A percentile compares a stretch with the other conserved stretches of the same genome.
These are phyloP conservation scores for Galemys pyrenaicus DNA, from an alignment of 2,113 vertebrate species.

Conservation along the genomic window DNA sequence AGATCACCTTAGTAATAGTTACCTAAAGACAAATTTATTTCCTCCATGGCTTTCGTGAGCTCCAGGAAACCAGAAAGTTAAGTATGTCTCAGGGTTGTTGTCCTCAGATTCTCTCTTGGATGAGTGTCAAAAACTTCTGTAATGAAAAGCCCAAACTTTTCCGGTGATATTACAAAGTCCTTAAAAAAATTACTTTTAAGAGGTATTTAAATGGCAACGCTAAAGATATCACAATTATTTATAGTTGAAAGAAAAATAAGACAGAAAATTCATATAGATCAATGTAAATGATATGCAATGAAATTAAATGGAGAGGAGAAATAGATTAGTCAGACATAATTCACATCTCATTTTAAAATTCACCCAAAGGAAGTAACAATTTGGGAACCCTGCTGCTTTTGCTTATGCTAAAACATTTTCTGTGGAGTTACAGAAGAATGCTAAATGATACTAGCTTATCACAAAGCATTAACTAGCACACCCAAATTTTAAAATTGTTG, in stretches of 20 bases:
- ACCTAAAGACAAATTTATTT: neutral
- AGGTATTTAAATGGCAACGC: constrained; percentile 21
- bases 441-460: neutral
- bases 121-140: neutral
- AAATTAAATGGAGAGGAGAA: constrained; percentile 4
- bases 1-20: neutral
- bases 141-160: constrained; percentile 49
- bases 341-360: constrained; percentile 33
- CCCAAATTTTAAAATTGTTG: neutral
- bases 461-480: neutral
- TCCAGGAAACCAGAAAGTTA: constrained; percentile 29
- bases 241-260: neutral
- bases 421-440: neutral
- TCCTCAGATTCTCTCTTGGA: neutral
- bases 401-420: neutral
- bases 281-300: neutral
- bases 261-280: constrained; percentile 15
- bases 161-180: constrained; percentile 61
- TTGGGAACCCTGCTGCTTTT: neutral
- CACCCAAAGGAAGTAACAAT: neutral
- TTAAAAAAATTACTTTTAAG: neutral
- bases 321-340: neutral
- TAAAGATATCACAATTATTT: neutral
- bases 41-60: neutral
- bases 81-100: neutral